Conservation (phyloP, 2,888 invertebrate species). For the Pterostichus niger region DNA sequence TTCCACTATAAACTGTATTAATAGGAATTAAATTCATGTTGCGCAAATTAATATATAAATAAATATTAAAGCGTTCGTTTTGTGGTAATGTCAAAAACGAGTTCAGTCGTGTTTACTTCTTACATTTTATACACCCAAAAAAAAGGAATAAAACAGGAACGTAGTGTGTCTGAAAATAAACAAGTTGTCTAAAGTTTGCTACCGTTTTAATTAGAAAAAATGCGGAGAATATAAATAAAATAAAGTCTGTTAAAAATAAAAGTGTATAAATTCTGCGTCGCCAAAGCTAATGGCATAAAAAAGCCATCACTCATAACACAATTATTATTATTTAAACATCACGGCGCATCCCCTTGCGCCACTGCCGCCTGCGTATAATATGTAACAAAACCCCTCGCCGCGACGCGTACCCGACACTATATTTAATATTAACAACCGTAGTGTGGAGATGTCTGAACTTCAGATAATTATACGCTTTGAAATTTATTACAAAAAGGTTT, state of each 20-base stretch:
- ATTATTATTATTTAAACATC: conserved; percentile 52
- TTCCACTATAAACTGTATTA: no score
- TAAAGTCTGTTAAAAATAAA: conserved; percentile 1
- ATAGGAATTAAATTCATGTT: no score
- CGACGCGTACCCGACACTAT: conserved; percentile 25
- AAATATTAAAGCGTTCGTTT: no score
- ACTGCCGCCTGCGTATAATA: not conserved
- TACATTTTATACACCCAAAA: no score
- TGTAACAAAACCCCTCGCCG: conserved; percentile 19
- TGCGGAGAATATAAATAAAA: not conserved
- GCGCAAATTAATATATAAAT: no score
- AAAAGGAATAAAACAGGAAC: no score
- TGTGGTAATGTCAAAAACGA: no score
- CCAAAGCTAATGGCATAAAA: conserved; percentile 34
- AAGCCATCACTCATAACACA: conserved; percentile 46
- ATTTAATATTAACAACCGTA: conserved; percentile 61
- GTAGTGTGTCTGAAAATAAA: no score
- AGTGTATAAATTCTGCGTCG: conserved; percentile 4
- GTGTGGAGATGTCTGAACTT: conserved; percentile 65
- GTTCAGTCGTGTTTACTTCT: no score
- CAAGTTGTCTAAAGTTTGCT: no score
- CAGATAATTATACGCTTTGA: conserved; percentile 65
- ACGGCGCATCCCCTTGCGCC: not conserved
- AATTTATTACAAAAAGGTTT: conserved; percentile 67
- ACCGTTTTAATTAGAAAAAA: no score